phyloP scores from a whole-genome alignment of 2,797 vertebrate genomes.

The Coluber constrictor region DNA sequence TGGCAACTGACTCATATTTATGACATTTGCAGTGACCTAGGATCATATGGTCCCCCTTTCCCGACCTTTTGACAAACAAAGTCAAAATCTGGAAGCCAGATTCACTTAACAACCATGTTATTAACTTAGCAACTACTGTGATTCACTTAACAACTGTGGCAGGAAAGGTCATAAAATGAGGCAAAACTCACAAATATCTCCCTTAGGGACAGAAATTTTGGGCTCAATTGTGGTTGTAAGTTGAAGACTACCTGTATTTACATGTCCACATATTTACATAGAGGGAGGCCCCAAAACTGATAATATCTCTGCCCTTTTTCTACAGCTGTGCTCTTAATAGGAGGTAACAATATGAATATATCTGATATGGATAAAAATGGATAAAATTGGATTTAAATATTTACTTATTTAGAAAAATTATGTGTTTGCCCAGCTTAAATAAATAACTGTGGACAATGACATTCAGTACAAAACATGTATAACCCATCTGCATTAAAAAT shows the following conservation, averaged over 20 bases:
- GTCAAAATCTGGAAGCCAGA: too few species aligned
- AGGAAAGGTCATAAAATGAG: too few species aligned
- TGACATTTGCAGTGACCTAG: too few species aligned
- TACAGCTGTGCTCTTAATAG: not conserved
- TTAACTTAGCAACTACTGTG: too few species aligned
- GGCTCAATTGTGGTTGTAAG: too few species aligned
- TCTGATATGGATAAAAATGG: not conserved
- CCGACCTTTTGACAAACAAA: too few species aligned
- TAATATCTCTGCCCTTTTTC: not conserved
- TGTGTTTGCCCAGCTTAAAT: not conserved
- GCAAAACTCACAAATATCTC: too few species aligned
- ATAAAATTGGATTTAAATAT: not conserved
- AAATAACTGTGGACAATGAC: not conserved
- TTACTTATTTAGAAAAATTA: not conserved
- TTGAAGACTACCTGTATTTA: not conserved
- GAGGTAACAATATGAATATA: not conserved
- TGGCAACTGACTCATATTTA: too few species aligned
- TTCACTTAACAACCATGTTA: too few species aligned
- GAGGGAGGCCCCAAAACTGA: not conserved
- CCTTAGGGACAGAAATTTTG: too few species aligned
- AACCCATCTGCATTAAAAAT: not conserved
- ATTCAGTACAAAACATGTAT: not conserved
- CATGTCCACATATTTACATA: not conserved
- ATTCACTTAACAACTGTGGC: too few species aligned
- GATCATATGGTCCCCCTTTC: too few species aligned